Percentiles rank a stretch among this genome's conserved stretches.
phyloP scores from a whole-genome alignment of 2,113 vertebrate genomes.

The Python bivittatus region DNA sequence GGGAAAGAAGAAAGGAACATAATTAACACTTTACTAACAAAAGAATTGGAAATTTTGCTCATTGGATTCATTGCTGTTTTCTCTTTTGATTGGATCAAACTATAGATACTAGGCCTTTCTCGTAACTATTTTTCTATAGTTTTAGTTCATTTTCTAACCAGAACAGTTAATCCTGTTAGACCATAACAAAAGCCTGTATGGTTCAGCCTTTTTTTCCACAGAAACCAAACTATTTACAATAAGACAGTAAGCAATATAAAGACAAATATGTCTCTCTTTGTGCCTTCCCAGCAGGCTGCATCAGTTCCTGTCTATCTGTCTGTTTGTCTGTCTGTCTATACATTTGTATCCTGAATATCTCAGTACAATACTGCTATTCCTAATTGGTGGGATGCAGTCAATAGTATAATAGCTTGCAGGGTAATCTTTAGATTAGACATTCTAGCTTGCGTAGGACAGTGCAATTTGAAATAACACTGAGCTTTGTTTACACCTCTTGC shows the following conservation, averaged over 20 bases:
- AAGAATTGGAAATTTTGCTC: background rate
- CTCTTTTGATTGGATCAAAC: background rate
- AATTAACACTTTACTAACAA: background rate
- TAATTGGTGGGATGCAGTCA: background rate
- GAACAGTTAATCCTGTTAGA: background rate
- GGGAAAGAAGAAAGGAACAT: background rate
- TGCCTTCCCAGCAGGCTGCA: background rate
- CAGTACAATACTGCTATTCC: background rate
- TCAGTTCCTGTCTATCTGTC: background rate
- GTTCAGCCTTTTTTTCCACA: background rate
- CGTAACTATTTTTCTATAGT: background rate
- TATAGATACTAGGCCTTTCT: background rate
- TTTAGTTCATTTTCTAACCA: background rate
- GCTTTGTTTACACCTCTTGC: background rate
- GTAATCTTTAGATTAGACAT: too few relatives aligned
- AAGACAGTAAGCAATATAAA: background rate
- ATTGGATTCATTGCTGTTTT: background rate
- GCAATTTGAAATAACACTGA: background rate
- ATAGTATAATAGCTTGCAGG: background rate
- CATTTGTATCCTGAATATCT: background rate
- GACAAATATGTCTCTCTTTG: background rate
- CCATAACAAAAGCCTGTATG: background rate
- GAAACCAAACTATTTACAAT: background rate
- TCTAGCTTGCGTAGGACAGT: too few relatives aligned
- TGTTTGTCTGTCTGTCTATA: too few relatives aligned